These are phyloP conservation scores for Clinocottus analis DNA, from an alignment of 2,113 vertebrate genomes.

Conservation along the genomic window DNA sequence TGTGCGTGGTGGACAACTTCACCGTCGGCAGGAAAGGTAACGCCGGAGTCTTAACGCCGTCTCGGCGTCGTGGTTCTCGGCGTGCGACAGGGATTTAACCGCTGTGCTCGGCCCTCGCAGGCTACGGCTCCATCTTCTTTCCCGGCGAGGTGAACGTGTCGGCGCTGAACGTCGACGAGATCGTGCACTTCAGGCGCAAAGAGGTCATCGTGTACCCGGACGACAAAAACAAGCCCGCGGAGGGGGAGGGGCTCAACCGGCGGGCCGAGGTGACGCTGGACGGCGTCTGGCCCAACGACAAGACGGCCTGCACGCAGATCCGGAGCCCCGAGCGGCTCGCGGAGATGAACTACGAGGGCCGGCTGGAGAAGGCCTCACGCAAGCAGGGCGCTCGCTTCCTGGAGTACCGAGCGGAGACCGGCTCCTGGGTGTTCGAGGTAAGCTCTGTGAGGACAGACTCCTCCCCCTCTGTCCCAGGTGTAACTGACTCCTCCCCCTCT, in stretches of 20 bases:
- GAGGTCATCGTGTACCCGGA: conserved; percentile 97
- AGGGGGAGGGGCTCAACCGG: conserved; percentile 93
- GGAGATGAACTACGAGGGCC: conserved; percentile 93
- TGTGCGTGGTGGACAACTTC: conserved; percentile 93
- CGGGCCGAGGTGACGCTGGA: conserved; percentile 94
- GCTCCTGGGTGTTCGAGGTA: conserved; percentile 97
- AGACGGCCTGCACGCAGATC: conserved; percentile 91
- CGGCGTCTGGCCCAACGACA: conserved; percentile 97
- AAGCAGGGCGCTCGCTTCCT: conserved; percentile 94
- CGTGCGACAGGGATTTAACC: background rate
- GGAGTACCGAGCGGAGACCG: conserved; percentile 94
- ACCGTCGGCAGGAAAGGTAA: conserved; percentile 94
- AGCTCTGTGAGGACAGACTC: background rate
- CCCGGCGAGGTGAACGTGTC: conserved; percentile 90
- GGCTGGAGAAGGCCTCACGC: conserved; percentile 91
- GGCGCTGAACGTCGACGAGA: conserved; percentile 92
- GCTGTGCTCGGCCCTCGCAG: conserved; percentile 73
- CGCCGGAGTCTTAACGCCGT: too few species aligned
- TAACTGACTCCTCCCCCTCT: too few species aligned
- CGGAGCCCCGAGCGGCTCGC: conserved; percentile 90
- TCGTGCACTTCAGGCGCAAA: conserved; percentile 94
- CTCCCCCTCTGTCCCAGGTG: too few species aligned
- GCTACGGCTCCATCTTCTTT: conserved; percentile 95
- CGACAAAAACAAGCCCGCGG: conserved; percentile 87
- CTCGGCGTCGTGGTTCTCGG: too few species aligned